Evolutionary conservation across 1,140 invertebrate genomes (phyloP), one percentile per base, ranked within the genome.

Genomic region (Colletes gigas): DNA sequence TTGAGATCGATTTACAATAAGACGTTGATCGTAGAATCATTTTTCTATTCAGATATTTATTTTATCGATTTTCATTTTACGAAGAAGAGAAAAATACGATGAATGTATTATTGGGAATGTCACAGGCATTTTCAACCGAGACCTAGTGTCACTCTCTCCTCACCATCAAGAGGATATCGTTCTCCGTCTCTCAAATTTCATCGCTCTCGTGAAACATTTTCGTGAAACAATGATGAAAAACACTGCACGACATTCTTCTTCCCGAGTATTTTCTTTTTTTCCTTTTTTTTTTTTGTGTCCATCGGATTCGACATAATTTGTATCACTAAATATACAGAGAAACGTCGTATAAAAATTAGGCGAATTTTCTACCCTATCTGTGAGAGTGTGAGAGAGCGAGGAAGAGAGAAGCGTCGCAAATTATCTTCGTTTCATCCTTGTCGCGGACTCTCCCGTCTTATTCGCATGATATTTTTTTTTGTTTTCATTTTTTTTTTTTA

Each of bases 101-200:
- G 79, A 82, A 84, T 82, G 47, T 80, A 87, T 88, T 77, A 84
- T 86, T 81, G 72, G 78, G 85, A 87, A 87, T 87, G 82, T 86
- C 85, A 82, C 84, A 77, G 76, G 76, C 76, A 83, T 86, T 87
- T 78, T 79, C 14, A 67, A 86, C 71, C 76, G 80, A 76, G 60
- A 62, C 52, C 15, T 10, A 14, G n/a, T 41, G 39, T 55, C 52
- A 17, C 19, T 60, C 17, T 47, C 15, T 68, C 30, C 30, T 30
- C 30, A 3, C 3, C 10, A 17, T 39, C 50, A 21, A 55, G 47
- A 54, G 8, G 41, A 62, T 62, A 7, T 50, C 19, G 15, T n/a
- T 14, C 65, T 74, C 14, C 30, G 57, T 54, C 47, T 39, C 60
- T 63, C 50, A 8, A 14, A 47, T 78, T 73, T 65, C 69, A 44